Conservation (phyloP, 2,113 vertebrate genomes). For the Ailurus styani region DNA sequence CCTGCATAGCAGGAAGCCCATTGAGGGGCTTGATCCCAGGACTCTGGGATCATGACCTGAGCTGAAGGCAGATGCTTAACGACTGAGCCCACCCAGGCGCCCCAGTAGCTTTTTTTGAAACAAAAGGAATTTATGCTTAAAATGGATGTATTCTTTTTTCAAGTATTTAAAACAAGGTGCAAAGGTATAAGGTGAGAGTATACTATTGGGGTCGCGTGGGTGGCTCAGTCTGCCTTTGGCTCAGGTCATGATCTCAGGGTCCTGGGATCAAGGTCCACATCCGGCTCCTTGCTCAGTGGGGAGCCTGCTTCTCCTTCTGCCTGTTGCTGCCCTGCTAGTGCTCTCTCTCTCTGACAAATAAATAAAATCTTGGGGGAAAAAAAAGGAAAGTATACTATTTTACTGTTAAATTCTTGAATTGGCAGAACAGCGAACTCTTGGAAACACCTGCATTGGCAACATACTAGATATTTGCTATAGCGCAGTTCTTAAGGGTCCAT, state of each 20-base stretch:
- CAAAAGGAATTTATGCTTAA: neutral
- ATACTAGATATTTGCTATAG: neutral
- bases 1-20: no score
- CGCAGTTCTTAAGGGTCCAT: neutral
- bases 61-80: no score
- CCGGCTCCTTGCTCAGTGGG: neutral
- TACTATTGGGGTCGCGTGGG: neutral
- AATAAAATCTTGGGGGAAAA: neutral
- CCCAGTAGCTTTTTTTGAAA: no score
- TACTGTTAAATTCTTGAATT: neutral
- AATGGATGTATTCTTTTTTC: neutral
- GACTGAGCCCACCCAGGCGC: no score
- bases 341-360: neutral
- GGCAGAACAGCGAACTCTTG: neutral
- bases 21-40: no score
- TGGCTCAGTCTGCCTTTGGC: neutral
- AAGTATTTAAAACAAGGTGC: neutral
- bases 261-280: neutral
- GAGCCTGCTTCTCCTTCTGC: neutral
- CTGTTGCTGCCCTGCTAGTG: no score
- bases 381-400: neutral
- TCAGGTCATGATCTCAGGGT: neutral
- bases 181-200: neutral
- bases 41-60: no score
- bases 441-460: neutral